Conservation (phyloP, 2,888 invertebrate species). For the Brachyopa scutellaris region DNA sequence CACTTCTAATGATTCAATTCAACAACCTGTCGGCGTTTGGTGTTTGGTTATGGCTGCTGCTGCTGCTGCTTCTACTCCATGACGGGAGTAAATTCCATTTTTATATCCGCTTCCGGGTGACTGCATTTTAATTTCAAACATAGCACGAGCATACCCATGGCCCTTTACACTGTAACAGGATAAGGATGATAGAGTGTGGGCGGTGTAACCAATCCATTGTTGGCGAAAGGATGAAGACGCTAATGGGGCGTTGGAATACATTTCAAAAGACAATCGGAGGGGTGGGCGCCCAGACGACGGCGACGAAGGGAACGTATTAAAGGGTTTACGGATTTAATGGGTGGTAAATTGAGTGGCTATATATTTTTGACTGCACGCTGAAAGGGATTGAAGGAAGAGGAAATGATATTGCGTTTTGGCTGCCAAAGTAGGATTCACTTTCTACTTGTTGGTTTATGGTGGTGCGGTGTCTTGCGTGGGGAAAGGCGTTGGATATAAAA, state of each 20-base stretch:
- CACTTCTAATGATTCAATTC: constrained; percentile 69
- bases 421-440: too few species aligned
- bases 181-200: not conserved
- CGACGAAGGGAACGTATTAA: constrained; percentile 11
- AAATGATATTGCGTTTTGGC: too few species aligned
- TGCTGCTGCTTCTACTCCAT: too few species aligned
- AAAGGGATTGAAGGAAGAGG: too few species aligned
- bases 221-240: constrained; percentile 16
- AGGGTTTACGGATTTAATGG: constrained; percentile 19
- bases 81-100: constrained; percentile 54
- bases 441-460: too few species aligned
- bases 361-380: not conserved
- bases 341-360: not conserved
- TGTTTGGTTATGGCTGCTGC: constrained; percentile 49
- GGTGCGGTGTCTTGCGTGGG: too few species aligned
- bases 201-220: constrained; percentile 37
- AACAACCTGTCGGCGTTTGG: constrained; percentile 69
- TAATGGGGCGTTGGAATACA: constrained; percentile 1
- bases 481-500: too few species aligned
- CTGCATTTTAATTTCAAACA: constrained; percentile 58
- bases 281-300: too few species aligned
- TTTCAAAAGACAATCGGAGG: constrained; percentile 34
- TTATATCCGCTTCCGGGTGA: constrained; percentile 54
- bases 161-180: not conserved
- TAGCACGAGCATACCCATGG: too few species aligned